Conservation (phyloP, 2,113 vertebrate species). For the Calidris pugnax region DNA sequence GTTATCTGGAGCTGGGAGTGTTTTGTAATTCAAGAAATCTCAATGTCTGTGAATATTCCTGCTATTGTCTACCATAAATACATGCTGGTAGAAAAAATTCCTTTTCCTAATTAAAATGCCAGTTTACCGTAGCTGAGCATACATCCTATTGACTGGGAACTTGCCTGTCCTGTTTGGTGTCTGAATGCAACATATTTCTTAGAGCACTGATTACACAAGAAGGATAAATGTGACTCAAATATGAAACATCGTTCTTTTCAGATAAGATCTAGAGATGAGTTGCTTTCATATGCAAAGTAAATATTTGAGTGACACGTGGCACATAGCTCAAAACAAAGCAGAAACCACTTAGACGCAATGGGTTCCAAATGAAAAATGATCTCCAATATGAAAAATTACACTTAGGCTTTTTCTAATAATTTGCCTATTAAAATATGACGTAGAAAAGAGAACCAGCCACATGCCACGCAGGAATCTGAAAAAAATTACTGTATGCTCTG, state of each 20-base stretch:
- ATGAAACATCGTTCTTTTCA: not conserved
- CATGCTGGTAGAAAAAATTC: not conserved
- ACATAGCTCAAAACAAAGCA: not conserved
- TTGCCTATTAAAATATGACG: not conserved
- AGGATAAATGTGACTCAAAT: slow-evolving; percentile 9
- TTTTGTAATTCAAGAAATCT: not conserved
- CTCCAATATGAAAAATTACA: not conserved
- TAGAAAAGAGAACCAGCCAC: not conserved
- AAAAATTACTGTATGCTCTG: not conserved
- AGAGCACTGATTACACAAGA: not conserved
- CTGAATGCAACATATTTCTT: not conserved
- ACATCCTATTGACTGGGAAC: not conserved
- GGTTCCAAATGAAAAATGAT: not conserved
- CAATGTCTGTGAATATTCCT: not conserved
- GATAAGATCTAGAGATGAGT: slow-evolving; percentile 15
- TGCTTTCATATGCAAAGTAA: not conserved
- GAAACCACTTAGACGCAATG: not conserved
- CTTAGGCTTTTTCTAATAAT: not conserved
- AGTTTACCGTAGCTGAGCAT: not conserved
- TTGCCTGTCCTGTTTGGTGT: not conserved
- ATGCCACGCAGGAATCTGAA: not conserved
- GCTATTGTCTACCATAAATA: not conserved
- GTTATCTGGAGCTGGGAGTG: not conserved
- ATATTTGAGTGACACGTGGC: not conserved
- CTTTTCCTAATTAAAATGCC: not conserved